Base-by-base conservation (phyloP, 1,140 invertebrate genomes). In the Drosophila nannoptera region DNA sequence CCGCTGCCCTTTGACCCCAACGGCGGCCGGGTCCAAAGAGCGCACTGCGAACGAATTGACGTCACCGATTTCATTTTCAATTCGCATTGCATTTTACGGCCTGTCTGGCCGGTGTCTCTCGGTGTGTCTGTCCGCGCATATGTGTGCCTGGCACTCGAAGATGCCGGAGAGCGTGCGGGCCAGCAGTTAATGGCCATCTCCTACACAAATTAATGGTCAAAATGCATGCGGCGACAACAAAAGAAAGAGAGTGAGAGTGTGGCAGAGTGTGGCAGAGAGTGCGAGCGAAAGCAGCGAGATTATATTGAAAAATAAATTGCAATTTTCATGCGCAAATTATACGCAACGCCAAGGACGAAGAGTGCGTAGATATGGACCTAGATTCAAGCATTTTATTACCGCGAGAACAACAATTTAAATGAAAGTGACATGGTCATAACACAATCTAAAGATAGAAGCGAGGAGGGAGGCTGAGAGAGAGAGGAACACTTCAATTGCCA, bases 291-390 rank as follows among this genome's bases (percentile, higher is more conserved):
- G 12, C 49, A 32, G 46, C 8, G 54, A 52, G 33, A 59, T 59
- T 33, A 55, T 55, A 43, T 55, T 62, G 69, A 67, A 77, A 77
- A 62, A 81, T 71, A 67, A 81, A 84, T 75, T 69, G 61, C 61
- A 53, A 60, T 69, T 69, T 75, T 72, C 61, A 56, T 36, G 58
- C 69, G 61, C 66, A 69, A 67, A 54, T 70, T 77, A 58, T 58
- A 69, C 62, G 62, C 16, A 42, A 60, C 2, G 49, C 49, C 84
- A 87, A 87, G 84, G 84, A 87, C 83, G 83, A 76, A 68, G 65
- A 87, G 73, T 87, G 84, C 84, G 84, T 87, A 87, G 84, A 87
- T 84, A 84, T 87, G 84, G 84, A 87, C 84, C 84, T 87, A 87
- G 84, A 87, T 87, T 76, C 75, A 61, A 45, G 70, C 68, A 87